Evolutionary conservation across 2,797 vertebrate genomes (phyloP).

Genomic region (Danio choprae): DNA sequence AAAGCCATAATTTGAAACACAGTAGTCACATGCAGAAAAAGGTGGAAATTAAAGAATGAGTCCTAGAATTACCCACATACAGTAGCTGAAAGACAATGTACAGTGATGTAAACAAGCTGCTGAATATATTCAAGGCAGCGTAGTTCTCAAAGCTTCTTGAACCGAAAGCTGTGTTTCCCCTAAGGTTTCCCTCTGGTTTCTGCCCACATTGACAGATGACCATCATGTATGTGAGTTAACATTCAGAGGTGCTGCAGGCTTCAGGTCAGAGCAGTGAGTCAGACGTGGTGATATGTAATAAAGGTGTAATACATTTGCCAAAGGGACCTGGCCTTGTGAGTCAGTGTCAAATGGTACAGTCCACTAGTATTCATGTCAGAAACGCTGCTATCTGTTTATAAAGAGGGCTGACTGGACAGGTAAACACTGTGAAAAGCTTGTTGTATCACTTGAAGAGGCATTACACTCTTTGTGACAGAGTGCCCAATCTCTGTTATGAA

Average conservation of each 20-base stretch:
- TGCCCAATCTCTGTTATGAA: constrained; percentile 20
- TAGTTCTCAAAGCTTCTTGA: constrained; percentile 50
- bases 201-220: constrained; percentile 29
- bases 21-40: too few species aligned
- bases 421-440: constrained; percentile 7
- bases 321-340: constrained; percentile 17
- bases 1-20: too few species aligned
- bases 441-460: neutral
- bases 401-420: constrained; percentile 1
- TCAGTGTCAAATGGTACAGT: constrained; percentile 36
- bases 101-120: constrained; percentile 18
- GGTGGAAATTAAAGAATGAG: too few species aligned
- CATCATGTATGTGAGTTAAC: constrained; percentile 19
- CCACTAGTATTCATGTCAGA: constrained; percentile 31
- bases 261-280: constrained; percentile 16
- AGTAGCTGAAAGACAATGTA: constrained; percentile 6
- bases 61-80: neutral
- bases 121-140: constrained; percentile 52
- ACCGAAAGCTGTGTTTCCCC: neutral
- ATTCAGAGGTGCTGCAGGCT: neutral
- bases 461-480: constrained; percentile 32
- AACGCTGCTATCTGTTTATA: constrained; percentile 22
- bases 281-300: constrained; percentile 29
- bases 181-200: neutral
- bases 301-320: constrained; percentile 29